Base-by-base conservation (phyloP, 2,888 invertebrate genomes). In the Drosophila stalkeri region DNA sequence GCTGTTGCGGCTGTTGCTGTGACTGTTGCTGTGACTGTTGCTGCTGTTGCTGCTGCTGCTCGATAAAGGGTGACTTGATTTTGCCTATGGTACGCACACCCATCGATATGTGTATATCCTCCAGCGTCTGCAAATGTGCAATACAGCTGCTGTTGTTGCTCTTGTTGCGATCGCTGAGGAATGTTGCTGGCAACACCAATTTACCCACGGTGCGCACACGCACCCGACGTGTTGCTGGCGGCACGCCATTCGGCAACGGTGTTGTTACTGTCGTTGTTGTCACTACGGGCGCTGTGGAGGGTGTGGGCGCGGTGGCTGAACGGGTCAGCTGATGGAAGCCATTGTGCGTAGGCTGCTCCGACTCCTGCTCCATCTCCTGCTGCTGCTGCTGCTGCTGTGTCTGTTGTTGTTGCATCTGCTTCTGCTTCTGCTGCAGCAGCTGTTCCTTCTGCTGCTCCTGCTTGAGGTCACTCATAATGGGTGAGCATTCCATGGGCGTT, bases 41-140 rank as follows among this genome's bases (percentile, higher is more conserved):
- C 31, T 77, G 78, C 35, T 9, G 1, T 33, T 52, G 75, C 35
- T 56, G 44, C 51, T 90, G 92, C 44, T 91, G 89, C 54, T 92
- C 91, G 9, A 93, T 91, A 55, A 93, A 93, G 1, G 91, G 92
- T 1, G 93, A 93, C 68, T 92, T 92, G 41, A 93, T 87, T 76
- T 92, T 93, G 20, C 93, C 92, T n/a, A 93, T 93, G 69, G 91
- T 89, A 44, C 92, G 92, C 7, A 77, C 60, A 1, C 64, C 69
- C 60, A 85, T 61, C 7, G 79, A 60, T 11, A 77, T 47, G n/a
- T 79, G 77, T 7, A 88, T 57, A 7, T 83, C 65, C 47, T 83
- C 86, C n/a, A 77, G 7, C 0, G 66, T 83, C 23, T 83, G 75
- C 18, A 82, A 54, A 1, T 80, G 77, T 5, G 55, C 72, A 20